Evolutionary conservation across 2,888 invertebrate genomes (phyloP), one percentile per base, ranked within the genome.

Genomic region (Antheraea assamensis): DNA sequence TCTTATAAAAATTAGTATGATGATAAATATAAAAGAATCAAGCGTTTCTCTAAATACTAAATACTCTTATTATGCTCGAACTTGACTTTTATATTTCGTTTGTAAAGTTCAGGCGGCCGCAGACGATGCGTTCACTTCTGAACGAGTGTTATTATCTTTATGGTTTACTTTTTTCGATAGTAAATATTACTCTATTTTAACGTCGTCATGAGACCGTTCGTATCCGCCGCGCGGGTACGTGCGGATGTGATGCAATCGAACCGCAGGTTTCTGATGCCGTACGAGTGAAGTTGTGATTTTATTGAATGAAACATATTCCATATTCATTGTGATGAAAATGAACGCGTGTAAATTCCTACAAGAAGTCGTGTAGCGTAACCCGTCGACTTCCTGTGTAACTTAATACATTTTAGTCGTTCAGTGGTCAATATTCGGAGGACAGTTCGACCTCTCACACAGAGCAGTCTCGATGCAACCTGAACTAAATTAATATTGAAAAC

Each of bases 81-180:
- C 70, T 73, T 73, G 21, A 19, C 52, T n/a, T 73, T 70, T 75
- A 71, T 74, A 73, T 71, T 71, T 70, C 66, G 55, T 47, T 71
- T 73, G 58, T 55, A 71, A 71, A 70, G 68, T 74, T 74, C 66
- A 75, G 74, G 72, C 71, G 72, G 21, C n/a, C 64, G 72, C 71
- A 72, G 72, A 72, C 71, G 61, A 61, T 71, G 72, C 73, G 75
- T 64, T 70, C 74, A 55, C 73, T 72, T 76, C 52, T 68, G 27
- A 42, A 70, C 73, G 31, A 66, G 72, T 73, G 42, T 73, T 73
- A 75, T 74, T 73, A 74, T 72, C 42, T 71, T 74, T 76, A 74
- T 76, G 71, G 74, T 70, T 72, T 64, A 30, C 71, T 64, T 70
- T 58, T 73, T 73, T 74, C 42, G 7, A 47, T 72, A 58, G 74